Evolutionary conservation across 1,140 invertebrate species (phyloP).

Genomic region (Macrostomum lignano): DNA sequence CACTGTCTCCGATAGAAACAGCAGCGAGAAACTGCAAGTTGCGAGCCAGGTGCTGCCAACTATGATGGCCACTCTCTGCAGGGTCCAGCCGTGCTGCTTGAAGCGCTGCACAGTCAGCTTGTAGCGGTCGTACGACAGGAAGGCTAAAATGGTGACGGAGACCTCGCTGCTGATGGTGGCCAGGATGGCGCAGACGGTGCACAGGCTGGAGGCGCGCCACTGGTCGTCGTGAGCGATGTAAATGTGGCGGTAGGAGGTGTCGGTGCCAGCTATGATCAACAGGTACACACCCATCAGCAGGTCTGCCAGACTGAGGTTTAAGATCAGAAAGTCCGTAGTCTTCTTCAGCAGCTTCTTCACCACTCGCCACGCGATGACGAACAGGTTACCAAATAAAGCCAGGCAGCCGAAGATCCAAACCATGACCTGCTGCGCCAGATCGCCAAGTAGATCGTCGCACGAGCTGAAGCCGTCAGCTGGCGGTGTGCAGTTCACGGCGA

Average conservation of each 20-base stretch:
- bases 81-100: constrained; percentile 4
- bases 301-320: constrained; percentile 41
- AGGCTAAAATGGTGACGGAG: constrained; percentile 42
- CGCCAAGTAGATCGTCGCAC: constrained; percentile 11
- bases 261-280: constrained; percentile 38
- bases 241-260: constrained; percentile 34
- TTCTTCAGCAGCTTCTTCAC: no score
- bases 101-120: constrained; percentile 38
- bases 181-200: constrained; percentile 13
- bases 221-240: constrained; percentile 36
- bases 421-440: constrained; percentile 9
- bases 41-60: constrained; percentile 4
- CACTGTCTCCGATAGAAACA: no score
- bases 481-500: constrained; percentile 10
- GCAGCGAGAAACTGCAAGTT: no score
- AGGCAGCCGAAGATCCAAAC: constrained; percentile 11
- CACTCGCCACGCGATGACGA: constrained; percentile 9
- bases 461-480: constrained; percentile 10
- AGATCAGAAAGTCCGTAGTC: constrained; percentile 31
- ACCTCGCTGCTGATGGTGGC: constrained; percentile 27
- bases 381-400: constrained; percentile 10
- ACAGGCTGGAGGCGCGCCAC: constrained; percentile 39
- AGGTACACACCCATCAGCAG: constrained; percentile 49
- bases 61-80: not conserved
- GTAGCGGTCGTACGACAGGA: constrained; percentile 42